Evolutionary conservation across 2,888 invertebrate genomes (phyloP), one percentile per base, ranked within the genome.

Genomic region (Parnassius apollo): DNA sequence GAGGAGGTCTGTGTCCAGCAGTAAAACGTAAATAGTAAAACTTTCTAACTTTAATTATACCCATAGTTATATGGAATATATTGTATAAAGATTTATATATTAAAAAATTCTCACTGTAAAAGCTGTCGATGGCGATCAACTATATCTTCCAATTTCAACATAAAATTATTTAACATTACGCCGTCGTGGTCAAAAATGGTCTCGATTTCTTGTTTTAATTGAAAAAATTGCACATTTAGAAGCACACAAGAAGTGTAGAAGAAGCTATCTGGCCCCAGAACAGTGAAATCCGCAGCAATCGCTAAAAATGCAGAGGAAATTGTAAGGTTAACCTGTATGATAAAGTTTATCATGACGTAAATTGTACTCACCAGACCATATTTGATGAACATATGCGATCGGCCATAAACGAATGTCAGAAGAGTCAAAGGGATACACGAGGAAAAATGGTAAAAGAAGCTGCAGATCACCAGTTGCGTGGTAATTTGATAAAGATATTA

Each of bases 231-330:
- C 9, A 66, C 57, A 61, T 66, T 63, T 18, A 67, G 42, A 35
- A 59, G 60, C 10, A 67, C 63, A 45, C 67, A 68, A 42, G 59
- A 66, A 7, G 65, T 50, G 42, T 67, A 65, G 22, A 63, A 61
- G 10, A 68, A 54, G 48, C 65, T 66, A 48, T 68, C 68, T 10
- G 68, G 68, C 2, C 67, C 68, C 13, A 67, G 53, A 13, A 68
- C 54, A 8, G 57, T 63, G 9, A 62, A 63, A 10, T 59, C 63
- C 10, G 55, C 55, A 12, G 46, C 9, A 2, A 59, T 45, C 7
- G 58, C 62, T 62, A 35, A 57, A 61, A 61, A 22, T 11, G 42
- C 35, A 4, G 7, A 35, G 35, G 7, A 35, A 35, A 4, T 35
- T 7, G 25, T 12, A 12, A 35, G 35, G n/a, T 35, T 2, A 25